Evolutionary conservation across 2,888 invertebrate genomes (phyloP).

Genomic region (Eumacrocentrus americanus): DNA sequence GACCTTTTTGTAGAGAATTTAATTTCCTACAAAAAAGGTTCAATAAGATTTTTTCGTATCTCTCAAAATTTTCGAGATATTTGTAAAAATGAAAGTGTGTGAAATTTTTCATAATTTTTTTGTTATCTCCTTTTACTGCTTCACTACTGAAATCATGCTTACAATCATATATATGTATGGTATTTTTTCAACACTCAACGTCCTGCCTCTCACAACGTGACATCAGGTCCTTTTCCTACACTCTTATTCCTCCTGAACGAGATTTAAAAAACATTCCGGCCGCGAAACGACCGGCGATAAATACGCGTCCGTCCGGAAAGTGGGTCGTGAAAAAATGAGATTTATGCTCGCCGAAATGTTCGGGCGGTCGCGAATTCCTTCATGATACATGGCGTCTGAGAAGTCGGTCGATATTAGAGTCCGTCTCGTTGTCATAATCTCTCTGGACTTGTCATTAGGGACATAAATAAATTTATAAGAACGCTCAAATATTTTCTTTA

Average conservation of each 20-base stretch:
- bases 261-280: slow-evolving; percentile 30
- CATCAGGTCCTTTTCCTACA: slow-evolving; percentile 17
- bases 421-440: slow-evolving; percentile 25
- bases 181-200: no score
- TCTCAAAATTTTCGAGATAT: no score
- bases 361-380: slow-evolving; percentile 36
- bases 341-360: slow-evolving; percentile 39
- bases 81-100: neutral
- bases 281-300: slow-evolving; percentile 41
- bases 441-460: neutral
- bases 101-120: neutral
- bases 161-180: no score
- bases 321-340: slow-evolving; percentile 45
- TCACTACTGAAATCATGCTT: neutral
- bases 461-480: neutral
- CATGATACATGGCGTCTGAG: slow-evolving; percentile 35
- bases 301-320: slow-evolving; percentile 41
- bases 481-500: no score
- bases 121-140: neutral
- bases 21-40: neutral
- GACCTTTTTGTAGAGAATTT: neutral
- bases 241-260: slow-evolving; percentile 2
- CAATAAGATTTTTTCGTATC: neutral
- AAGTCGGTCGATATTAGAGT: slow-evolving; percentile 33
- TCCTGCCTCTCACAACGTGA: no score